These are phyloP conservation scores for Amblyteles armatorius DNA, from an alignment of 2,888 invertebrate genomes.

Conservation along the genomic window DNA sequence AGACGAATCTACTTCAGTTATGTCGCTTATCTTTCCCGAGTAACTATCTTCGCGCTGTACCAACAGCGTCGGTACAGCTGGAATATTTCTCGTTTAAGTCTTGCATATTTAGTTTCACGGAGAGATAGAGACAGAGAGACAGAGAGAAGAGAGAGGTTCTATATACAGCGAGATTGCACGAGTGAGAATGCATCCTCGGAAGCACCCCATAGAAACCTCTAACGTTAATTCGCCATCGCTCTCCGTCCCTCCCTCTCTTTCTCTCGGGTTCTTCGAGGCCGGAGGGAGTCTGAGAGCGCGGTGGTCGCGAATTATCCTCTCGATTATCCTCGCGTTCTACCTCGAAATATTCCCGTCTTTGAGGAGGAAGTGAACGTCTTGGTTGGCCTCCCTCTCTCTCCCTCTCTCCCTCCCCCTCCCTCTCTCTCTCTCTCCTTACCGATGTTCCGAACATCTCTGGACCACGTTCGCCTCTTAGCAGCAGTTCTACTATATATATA, in stretches of 20 bases:
- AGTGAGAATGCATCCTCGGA: conserved; percentile 36
- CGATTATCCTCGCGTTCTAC: conserved; percentile 68
- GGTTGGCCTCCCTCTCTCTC: conserved; percentile 37
- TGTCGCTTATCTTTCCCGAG: too few species aligned
- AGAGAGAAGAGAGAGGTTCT: not conserved
- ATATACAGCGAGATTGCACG: conserved; percentile 21
- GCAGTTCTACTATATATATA: conserved; percentile 1
- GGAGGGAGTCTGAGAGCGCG: conserved; percentile 19
- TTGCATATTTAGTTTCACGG: not conserved
- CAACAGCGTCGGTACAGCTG: too few species aligned
- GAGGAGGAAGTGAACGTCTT: conserved; percentile 63
- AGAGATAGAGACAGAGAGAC: not conserved
- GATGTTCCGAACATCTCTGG: conserved; percentile 18
- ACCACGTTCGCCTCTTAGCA: conserved; percentile 35
- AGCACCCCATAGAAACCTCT: not conserved
- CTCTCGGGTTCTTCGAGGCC: conserved; percentile 29
- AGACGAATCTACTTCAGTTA: too few species aligned
- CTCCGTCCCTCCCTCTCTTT: not conserved
- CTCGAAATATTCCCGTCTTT: conserved; percentile 66
- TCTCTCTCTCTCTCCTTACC: conserved; percentile 37
- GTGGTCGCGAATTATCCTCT: conserved; percentile 69
- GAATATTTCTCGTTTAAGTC: not conserved
- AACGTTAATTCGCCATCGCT: conserved; percentile 32
- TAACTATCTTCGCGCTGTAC: too few species aligned
- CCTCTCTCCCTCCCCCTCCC: too few species aligned